Percentiles rank a stretch among this genome's conserved stretches.
Evolutionary conservation across 2,888 invertebrate species (phyloP).

Genomic region (Dinocampus coccinellae): DNA sequence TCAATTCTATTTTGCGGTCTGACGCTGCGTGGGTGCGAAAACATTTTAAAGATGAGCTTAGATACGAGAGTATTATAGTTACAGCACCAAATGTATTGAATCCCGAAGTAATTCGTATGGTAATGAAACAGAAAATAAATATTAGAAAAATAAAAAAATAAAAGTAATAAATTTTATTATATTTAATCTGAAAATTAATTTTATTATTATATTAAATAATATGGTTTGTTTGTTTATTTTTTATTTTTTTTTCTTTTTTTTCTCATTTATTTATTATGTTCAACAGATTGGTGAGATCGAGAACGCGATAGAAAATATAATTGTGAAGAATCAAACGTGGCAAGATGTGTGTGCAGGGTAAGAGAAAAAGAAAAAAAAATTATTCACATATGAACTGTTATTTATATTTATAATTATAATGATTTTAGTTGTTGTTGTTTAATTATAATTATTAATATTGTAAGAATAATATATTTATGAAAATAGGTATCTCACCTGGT

Average conservation of each 20-base stretch:
- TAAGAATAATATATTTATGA: background rate
- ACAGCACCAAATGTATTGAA: conserved; percentile 65
- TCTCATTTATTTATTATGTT: background rate
- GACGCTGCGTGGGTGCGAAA: conserved; percentile 64
- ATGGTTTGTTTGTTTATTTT: no score
- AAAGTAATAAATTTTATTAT: background rate
- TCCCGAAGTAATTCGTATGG: conserved; percentile 62
- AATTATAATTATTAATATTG: no score
- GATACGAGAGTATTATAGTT: conserved; percentile 66
- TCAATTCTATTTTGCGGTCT: conserved; percentile 57
- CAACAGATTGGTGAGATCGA: conserved; percentile 61
- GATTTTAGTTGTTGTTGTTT: no score
- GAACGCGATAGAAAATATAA: conserved; percentile 53
- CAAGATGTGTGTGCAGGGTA: conserved; percentile 66
- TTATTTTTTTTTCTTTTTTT: no score
- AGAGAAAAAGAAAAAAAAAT: conserved; percentile 29
- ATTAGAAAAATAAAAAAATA: background rate
- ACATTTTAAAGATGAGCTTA: conserved; percentile 64
- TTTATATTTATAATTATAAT: background rate
- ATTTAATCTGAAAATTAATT: background rate
- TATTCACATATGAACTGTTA: background rate
- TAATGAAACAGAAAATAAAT: conserved; percentile 43
- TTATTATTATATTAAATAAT: conserved; percentile 9
- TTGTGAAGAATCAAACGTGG: conserved; percentile 61
- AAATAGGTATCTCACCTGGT: conserved; percentile 62